Evolutionary conservation across 1,140 invertebrate genomes (phyloP).

Genomic region (Trichonephila inaurata): DNA sequence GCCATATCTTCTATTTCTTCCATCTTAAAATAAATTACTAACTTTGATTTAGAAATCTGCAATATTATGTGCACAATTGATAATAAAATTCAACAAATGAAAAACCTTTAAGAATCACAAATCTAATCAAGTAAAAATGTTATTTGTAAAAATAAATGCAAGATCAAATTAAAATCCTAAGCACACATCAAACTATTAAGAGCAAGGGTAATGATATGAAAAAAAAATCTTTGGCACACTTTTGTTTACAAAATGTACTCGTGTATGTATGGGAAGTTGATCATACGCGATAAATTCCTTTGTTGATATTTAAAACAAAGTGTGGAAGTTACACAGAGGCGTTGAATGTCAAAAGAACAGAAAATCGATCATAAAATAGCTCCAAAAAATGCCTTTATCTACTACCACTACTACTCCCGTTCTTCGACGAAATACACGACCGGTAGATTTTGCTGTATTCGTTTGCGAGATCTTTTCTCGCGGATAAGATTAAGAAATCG

Average conservation of each 20-base stretch:
- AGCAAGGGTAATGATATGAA: neutral
- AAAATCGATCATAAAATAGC: constrained; percentile 53
- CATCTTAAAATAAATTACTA: constrained; percentile 8
- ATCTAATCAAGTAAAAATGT: too few relatives aligned
- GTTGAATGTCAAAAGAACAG: constrained; percentile 57
- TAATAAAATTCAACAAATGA: too few relatives aligned
- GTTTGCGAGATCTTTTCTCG: neutral
- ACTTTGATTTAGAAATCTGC: too few relatives aligned
- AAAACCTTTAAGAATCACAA: neutral
- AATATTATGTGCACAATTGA: too few relatives aligned
- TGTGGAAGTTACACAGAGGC: neutral
- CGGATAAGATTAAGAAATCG: neutral
- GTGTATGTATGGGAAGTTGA: too few relatives aligned
- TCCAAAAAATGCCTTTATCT: constrained; percentile 52
- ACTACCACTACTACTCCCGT: neutral
- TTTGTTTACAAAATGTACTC: too few relatives aligned
- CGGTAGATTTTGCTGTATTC: constrained; percentile 15
- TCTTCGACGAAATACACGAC: neutral
- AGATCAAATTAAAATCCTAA: neutral
- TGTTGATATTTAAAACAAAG: neutral
- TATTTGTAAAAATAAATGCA: neutral
- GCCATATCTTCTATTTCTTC: constrained; percentile 72
- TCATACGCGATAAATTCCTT: neutral
- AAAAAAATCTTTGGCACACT: too few relatives aligned
- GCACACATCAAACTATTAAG: neutral